Base-by-base conservation (phyloP, 2,888 invertebrate genomes). In the Pterostichus madidus region DNA sequence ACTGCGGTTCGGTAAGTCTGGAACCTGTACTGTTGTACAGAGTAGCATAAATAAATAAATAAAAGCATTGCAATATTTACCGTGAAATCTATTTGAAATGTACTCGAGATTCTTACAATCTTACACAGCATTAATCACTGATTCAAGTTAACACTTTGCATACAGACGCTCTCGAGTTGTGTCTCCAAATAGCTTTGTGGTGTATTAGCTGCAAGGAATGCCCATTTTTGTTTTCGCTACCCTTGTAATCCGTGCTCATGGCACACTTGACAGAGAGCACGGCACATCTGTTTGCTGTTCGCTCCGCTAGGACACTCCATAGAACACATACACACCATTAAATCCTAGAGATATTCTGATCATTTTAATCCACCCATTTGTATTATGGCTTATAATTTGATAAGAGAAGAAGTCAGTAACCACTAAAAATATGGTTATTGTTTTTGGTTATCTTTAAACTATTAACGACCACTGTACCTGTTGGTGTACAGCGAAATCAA, bases 181-280 rank as follows among this genome's bases (percentile, higher is more conserved):
- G 49, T 49, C 49, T 49, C n/a, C 56, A 17, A 64, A 35, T 64
- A 35, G 35, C 64, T 32, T 13, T 13, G 32, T 13, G 64, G 64
- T 64, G 64, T 64, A 64, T 64, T 64, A 64, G 64, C 35, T 35
- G 6, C 35, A 64, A 64, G 64, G 64, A 64, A 64, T 64, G 64
- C n/a, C 32, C 64, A 64, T 64, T 64, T 59, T 64, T 64, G 64
- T 35, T 35, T 24, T 31, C 31, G 49, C 35, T 7, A 64, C 32
- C 64, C 64, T 64, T 64, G 64, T 64, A 64, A 49, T 35, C 64
- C n/a, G 32, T 64, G 10, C n/a, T 49, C 49, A 49, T 1, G 49
- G 49, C 49, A 49, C 49, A 49, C 49, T 49, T 49, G 35, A 35
- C 64, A 35, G 32, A 13, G 13, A 49, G 35, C 32, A 6, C 64